Base-by-base conservation (phyloP, 2,797 vertebrate species). In the Lophotriccus pileatus region DNA sequence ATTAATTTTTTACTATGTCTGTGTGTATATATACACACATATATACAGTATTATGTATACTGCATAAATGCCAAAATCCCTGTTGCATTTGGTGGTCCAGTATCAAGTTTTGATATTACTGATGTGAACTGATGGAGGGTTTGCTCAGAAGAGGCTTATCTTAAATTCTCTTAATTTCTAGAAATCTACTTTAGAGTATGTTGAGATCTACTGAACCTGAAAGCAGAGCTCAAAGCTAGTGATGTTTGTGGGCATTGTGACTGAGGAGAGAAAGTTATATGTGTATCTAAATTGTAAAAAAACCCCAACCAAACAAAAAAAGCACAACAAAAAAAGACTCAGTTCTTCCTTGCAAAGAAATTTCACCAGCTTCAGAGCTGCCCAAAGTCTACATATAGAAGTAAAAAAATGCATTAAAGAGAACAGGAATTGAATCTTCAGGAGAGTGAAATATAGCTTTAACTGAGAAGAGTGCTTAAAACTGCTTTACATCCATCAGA, bases 281-380 rank as follows among this genome's bases (percentile, higher is more conserved):
- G 0, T 21, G 10, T 44, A n/a, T 59, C 7, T 67, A 39, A 73
- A 36, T 28, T 56, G 37, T 39, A 41, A 53, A 80, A 44, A 46
- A 14, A 18, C 17, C 41, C 41, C 41, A 46, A 46, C 21, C 22
- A 22, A 25, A 18, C 12, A 17, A 36, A 37, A 46, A 66, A 34
- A 23, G 5, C 8, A 6, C 34, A 46, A 19, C 25, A 2, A 44
- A 10, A 18, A 47, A 49, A 39, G 1, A 1, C 8, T 64, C 5
- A 19, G 12, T 30, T 80, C 23, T 83, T 46, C 12, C 14, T 76
- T 52, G 18, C 19, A 73, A 58, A 56, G 8, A 23, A 56, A 64
- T 43, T 14, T 24, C 19, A 43, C 22, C 7, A 50, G 23, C 20
- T 58, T 94, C 34, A 43, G 67, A 73, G 18, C 19, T 86, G 8